Base-by-base conservation (phyloP, 92 coral and sea anemone genomes). In the Epizoanthus fatuus region DNA sequence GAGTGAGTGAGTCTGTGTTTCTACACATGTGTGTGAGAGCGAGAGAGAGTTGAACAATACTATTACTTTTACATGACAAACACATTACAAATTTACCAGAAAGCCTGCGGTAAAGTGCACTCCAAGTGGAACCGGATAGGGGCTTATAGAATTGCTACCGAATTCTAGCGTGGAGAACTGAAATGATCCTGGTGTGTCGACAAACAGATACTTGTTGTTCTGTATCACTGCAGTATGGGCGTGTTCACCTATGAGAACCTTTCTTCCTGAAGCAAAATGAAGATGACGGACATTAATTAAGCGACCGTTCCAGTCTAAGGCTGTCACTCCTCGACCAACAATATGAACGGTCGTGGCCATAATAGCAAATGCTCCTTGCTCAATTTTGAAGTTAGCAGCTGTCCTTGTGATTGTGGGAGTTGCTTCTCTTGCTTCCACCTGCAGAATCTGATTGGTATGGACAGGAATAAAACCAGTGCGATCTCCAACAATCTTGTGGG, bases 281-380 rank as follows among this genome's bases (percentile, higher is more conserved):
- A 91, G 88, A 64, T 91, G 91, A 47, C 83, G 84, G 52, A 91
- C 94, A 56, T 87, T 91, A 29, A 87, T 72, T 11, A 91, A 77
- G 53, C 91, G 80, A 12, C 91, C 94, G n/a, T 80, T 88, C 94
- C 94, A 91, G 52, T 58, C 84, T 71, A 91, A 86, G 13, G 91
- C 91, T 22, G 88, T 84, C n/a, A 40, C 42, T 53, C 91, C 94
- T 15, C 64, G 83, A 53, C 94, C 94, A 5, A 91, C 73, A 57
- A 91, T 87, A 52, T 91, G 90, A 69, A 91, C 91, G 13, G 87
- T 86, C 0, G 91, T 91, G 13, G 94, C 90, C 94, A 91, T 91
- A 17, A 91, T 69, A n/a, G 86, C 94, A 39, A 85, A 74, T 16
- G 89, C 88, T 11, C 80, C 80, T 63, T 69, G 75, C 32, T 91